Conservation (phyloP, 2,113 vertebrate genomes). For the Elachura formosa region DNA sequence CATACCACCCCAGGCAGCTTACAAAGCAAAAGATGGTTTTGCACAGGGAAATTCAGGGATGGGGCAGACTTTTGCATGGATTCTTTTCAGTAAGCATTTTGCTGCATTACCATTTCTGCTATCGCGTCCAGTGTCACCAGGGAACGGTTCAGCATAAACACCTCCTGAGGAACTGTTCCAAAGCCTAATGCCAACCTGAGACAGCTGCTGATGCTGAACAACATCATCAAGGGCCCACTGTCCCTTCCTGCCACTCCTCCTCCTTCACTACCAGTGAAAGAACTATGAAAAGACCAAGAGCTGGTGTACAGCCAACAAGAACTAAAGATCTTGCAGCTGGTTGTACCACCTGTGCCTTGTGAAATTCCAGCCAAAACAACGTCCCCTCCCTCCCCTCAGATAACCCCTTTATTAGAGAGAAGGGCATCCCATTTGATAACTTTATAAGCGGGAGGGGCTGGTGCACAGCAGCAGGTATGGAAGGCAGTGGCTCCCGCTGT, state of each 20-base stretch:
- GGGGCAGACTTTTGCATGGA: background rate
- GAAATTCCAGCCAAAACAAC: constrained; percentile 82
- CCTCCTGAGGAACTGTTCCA: constrained; percentile 67
- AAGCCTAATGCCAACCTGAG: constrained; percentile 78
- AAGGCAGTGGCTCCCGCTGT: background rate
- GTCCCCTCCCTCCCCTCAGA: constrained; percentile 71
- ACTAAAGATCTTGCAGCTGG: constrained; percentile 83
- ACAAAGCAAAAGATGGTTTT: background rate
- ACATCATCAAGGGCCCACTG: constrained; percentile 75
- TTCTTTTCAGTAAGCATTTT: constrained; percentile 17
- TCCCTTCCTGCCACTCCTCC: constrained; percentile 79
- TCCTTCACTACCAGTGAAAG: constrained; percentile 71
- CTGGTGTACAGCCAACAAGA: constrained; percentile 80
- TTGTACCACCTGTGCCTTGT: constrained; percentile 82
- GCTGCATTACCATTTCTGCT: constrained; percentile 5
- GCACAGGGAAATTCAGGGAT: background rate
- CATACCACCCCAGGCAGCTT: background rate
- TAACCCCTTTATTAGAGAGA: constrained; percentile 59
- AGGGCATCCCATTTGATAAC: constrained; percentile 64
- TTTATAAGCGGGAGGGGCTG: constrained; percentile 2
- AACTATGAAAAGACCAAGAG: constrained; percentile 80
- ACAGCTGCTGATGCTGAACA: constrained; percentile 77
- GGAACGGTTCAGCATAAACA: constrained; percentile 53
- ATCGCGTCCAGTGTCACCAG: constrained; percentile 50
- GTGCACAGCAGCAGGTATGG: background rate